Conservation (phyloP, 2,113 vertebrate genomes). For the Equus quagga region DNA sequence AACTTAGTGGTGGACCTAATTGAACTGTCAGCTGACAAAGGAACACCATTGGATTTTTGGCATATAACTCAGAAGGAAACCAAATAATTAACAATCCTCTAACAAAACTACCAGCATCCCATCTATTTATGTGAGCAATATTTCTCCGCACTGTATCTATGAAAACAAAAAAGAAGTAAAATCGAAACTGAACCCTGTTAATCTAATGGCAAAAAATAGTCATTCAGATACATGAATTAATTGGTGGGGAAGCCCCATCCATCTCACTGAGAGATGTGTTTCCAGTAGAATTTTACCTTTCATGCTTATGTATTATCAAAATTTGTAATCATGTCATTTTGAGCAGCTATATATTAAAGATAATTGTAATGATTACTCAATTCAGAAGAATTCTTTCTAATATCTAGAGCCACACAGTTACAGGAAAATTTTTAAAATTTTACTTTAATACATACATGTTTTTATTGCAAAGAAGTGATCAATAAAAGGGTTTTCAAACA, state of each 20-base stretch:
- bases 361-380: slow-evolving; percentile 22
- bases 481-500: slow-evolving; percentile 38
- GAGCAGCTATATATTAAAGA: slow-evolving; percentile 7
- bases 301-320: not conserved
- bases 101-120: not conserved
- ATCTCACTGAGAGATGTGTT: not conserved
- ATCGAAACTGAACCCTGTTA: slow-evolving; percentile 25
- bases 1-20: slow-evolving; percentile 32
- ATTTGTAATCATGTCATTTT: slow-evolving; percentile 19
- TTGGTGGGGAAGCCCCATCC: not conserved
- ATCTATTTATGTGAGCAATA: not conserved
- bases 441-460: not conserved
- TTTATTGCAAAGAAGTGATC: not conserved
- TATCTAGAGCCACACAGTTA: not conserved
- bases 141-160: not conserved
- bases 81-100: slow-evolving; percentile 21
- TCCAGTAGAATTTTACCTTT: slow-evolving; percentile 35
- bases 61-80: not conserved
- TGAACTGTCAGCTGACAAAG: slow-evolving; percentile 20
- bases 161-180: slow-evolving; percentile 23
- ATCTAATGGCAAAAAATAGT: slow-evolving; percentile 21
- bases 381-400: slow-evolving; percentile 37
- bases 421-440: not conserved
- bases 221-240: not conserved
- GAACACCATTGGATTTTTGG: slow-evolving; percentile 32